phyloP scores from a whole-genome alignment of 2,888 invertebrate genomes.

The Cylindroiulus punctatus region DNA sequence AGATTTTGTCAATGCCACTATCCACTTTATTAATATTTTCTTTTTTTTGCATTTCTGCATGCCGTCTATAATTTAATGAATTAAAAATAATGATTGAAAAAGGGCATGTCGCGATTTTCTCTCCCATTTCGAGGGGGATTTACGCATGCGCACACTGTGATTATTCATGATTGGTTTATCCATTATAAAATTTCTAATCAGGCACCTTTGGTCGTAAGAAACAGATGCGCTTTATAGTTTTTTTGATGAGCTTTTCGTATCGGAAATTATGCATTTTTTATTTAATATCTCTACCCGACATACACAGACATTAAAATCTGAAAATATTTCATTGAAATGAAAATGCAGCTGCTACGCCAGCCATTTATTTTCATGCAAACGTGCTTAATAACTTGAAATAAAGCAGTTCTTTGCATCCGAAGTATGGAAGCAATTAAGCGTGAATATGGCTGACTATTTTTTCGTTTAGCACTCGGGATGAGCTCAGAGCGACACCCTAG shows the following conservation, averaged over 20 bases:
- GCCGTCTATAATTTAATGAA: neutral
- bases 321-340: constrained; percentile 40
- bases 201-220: constrained; percentile 42
- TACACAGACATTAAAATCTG: constrained; percentile 42
- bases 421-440: neutral
- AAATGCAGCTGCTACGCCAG: constrained; percentile 30
- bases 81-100: constrained; percentile 23
- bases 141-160: constrained; percentile 19
- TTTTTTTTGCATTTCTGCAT: neutral
- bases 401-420: constrained; percentile 7
- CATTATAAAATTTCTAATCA: constrained; percentile 47
- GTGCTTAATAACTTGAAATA: constrained; percentile 33
- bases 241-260: constrained; percentile 44
- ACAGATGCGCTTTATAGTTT: constrained; percentile 45
- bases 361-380: constrained; percentile 43
- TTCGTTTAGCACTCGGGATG: too few species aligned
- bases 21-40: too few species aligned
- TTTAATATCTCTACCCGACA: constrained; percentile 10
- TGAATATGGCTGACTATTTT: neutral
- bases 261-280: constrained; percentile 43
- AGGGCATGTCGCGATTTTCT: neutral
- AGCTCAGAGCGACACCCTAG: too few species aligned
- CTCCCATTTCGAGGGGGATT: neutral
- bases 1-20: too few species aligned
- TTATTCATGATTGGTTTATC: constrained; percentile 47